Conservation (phyloP, 2,797 vertebrate genomes). For the Poeciliopsis presidionis region DNA sequence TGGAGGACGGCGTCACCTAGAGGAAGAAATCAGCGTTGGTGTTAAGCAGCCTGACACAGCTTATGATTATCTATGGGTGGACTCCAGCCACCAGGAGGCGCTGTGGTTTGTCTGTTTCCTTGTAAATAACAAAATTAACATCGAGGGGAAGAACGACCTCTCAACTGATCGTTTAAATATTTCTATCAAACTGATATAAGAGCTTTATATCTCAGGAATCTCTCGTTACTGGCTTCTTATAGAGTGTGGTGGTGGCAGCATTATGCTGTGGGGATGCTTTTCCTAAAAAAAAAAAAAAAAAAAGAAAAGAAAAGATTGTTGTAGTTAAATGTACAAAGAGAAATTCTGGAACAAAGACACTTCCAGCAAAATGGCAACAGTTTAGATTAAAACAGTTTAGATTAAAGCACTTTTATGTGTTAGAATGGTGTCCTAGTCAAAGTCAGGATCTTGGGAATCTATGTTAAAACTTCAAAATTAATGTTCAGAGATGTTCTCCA, state of each 20-base stretch:
- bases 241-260: background rate
- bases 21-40: slow-evolving; percentile 16
- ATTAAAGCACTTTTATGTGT: background rate
- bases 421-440: background rate
- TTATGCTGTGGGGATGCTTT: background rate
- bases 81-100: background rate
- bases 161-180: background rate
- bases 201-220: slow-evolving; percentile 43
- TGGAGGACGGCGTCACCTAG: slow-evolving; percentile 94
- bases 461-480: background rate
- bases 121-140: slow-evolving; percentile 18
- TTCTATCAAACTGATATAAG: slow-evolving; percentile 23
- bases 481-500: background rate
- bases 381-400: background rate
- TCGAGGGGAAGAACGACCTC: background rate
- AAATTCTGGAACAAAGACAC: background rate
- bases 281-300: background rate
- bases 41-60: slow-evolving; percentile 1
- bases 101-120: slow-evolving; percentile 11
- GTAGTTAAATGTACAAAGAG: background rate
- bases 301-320: background rate
- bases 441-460: background rate
- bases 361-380: background rate
- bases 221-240: slow-evolving; percentile 44
- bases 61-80: slow-evolving; percentile 12